Evolutionary conservation across 2,888 invertebrate genomes (phyloP).

Genomic region (Lithophane leautieri): DNA sequence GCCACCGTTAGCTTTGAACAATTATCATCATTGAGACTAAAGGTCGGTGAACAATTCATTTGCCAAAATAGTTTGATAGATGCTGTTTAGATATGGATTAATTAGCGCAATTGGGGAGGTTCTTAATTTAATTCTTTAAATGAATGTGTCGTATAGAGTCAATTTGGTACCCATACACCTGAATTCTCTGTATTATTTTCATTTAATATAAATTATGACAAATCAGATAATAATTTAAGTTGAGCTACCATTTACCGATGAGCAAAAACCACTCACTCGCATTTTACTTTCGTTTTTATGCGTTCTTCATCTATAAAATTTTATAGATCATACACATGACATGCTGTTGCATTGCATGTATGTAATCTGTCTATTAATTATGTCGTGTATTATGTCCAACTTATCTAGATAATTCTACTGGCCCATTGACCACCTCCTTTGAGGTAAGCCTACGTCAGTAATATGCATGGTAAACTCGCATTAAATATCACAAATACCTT

Average conservation of each 20-base stretch:
- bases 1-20: conserved; percentile 59
- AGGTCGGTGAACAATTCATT: conserved; percentile 63
- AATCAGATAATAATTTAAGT: not conserved
- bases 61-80: conserved; percentile 52
- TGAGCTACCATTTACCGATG: not conserved
- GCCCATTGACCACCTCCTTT: conserved; percentile 14
- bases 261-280: not conserved
- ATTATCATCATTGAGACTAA: conserved; percentile 59
- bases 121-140: not conserved
- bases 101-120: conserved; percentile 38
- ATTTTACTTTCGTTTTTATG: conserved; percentile 25
- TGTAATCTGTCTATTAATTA: conserved; percentile 27
- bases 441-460: not conserved
- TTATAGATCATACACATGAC: conserved; percentile 32
- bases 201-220: not conserved
- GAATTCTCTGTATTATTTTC: not conserved
- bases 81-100: conserved; percentile 40
- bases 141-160: not conserved
- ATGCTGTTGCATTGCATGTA: conserved; percentile 23
- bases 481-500: not conserved
- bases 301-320: conserved; percentile 4
- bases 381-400: not conserved
- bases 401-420: conserved; percentile 27
- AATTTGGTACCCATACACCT: not conserved
- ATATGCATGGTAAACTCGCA: not conserved